Conservation (phyloP, 2,113 vertebrate genomes). For the Craseonycteris thonglongyai region DNA sequence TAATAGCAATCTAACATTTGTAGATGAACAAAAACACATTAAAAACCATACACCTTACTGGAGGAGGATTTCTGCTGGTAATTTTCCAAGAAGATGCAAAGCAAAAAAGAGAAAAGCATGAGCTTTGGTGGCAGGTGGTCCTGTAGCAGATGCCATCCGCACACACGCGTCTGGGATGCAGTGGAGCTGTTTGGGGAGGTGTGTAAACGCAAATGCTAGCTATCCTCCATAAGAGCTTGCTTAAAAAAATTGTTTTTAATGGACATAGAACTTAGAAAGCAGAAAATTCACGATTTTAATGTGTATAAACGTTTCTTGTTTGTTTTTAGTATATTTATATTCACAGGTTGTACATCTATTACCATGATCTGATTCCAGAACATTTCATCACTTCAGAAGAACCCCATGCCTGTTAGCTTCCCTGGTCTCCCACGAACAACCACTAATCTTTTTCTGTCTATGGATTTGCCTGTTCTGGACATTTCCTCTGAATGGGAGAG, state of each 20-base stretch:
- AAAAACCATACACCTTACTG: neutral
- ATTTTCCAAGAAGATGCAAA: neutral
- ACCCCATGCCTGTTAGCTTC: neutral
- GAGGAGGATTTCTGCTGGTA: neutral
- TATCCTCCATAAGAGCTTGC: neutral
- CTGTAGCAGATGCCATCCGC: accelerated
- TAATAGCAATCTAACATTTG: neutral
- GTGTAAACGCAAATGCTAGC: neutral
- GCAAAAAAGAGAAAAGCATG: neutral
- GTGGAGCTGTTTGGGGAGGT: neutral
- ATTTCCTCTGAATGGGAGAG: neutral
- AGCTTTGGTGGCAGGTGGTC: accelerated
- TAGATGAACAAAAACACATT: slow-evolving; percentile 3
- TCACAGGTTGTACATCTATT: neutral
- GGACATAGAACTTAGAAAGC: neutral
- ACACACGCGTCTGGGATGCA: accelerated
- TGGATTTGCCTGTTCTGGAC: neutral
- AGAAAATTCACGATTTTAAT: neutral
- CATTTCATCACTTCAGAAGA: neutral
- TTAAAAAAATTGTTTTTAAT: neutral
- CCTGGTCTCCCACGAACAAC: neutral
- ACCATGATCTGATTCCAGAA: neutral
- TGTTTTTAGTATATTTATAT: neutral
- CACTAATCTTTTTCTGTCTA: accelerated
- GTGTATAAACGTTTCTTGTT: neutral